These are phyloP conservation scores for Rhizomys pruinosus DNA, from an alignment of 2,113 vertebrate species.

Conservation along the genomic window DNA sequence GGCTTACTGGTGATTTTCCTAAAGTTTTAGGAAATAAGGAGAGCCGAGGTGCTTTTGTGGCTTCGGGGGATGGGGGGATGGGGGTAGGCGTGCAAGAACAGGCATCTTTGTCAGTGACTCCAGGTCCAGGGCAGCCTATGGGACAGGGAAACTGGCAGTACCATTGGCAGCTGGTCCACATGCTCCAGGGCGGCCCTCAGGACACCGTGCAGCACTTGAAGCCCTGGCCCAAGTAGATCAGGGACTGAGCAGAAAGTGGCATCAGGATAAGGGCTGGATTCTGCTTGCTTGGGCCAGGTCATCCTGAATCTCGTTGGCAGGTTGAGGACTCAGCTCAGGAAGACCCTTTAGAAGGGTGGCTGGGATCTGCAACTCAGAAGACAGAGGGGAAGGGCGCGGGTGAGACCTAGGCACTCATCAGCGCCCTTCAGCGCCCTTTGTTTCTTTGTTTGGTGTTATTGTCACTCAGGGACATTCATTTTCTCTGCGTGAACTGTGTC, in stretches of 20 bases:
- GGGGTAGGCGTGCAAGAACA: too few species aligned
- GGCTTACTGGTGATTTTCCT: not conserved
- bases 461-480: not conserved
- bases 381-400: not conserved
- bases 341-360: too few species aligned
- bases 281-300: not conserved
- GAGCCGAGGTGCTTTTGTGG: not conserved
- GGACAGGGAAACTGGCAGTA: not conserved
- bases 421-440: not conserved
- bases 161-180: not conserved
- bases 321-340: not conserved
- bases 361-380: not conserved
- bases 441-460: not conserved
- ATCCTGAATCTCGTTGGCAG: not conserved
- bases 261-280: too few species aligned
- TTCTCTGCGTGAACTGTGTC: not conserved
- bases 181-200: not conserved
- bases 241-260: not conserved
- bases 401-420: not conserved
- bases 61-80: not conserved
- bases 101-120: not conserved
- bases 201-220: not conserved
- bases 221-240: not conserved
- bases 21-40: conserved; percentile 22
- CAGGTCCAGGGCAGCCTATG: not conserved